Evolutionary conservation across 2,113 vertebrate genomes (phyloP).

Genomic region (Takifugu bimaculatus): DNA sequence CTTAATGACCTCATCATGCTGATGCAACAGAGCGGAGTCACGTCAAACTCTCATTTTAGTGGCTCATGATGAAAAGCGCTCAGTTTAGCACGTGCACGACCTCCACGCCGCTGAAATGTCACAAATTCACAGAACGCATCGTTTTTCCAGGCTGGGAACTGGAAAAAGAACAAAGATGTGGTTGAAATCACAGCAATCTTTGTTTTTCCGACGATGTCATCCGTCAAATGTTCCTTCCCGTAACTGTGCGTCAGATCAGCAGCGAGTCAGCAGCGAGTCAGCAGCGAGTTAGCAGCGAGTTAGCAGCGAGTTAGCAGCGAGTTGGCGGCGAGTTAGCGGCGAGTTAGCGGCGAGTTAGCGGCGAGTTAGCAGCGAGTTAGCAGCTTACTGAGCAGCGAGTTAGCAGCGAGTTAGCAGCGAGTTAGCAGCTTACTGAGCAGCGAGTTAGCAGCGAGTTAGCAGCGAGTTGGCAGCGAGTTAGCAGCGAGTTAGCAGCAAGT

Average conservation of each 20-base stretch:
- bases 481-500: no score
- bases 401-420: no score
- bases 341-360: no score
- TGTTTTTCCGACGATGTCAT: conserved; percentile 35
- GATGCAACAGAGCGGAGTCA: conserved; percentile 39
- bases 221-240: conserved; percentile 12
- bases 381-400: no score
- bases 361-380: no score
- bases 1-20: conserved; percentile 48
- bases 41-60: conserved; percentile 40
- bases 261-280: no score
- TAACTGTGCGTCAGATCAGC: conserved; percentile 13
- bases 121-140: conserved; percentile 16
- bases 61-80: conserved; percentile 40
- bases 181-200: background rate
- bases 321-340: no score
- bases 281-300: no score
- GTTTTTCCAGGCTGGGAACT: conserved; percentile 17
- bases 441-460: no score
- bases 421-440: no score
- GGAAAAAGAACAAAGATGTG: conserved; percentile 21
- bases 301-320: no score
- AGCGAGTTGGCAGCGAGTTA: no score
- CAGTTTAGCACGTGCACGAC: conserved; percentile 23
- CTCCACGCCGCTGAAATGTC: conserved; percentile 43